phyloP scores from a whole-genome alignment of 2,888 invertebrate genomes.

The Diarsia dahlii region DNA sequence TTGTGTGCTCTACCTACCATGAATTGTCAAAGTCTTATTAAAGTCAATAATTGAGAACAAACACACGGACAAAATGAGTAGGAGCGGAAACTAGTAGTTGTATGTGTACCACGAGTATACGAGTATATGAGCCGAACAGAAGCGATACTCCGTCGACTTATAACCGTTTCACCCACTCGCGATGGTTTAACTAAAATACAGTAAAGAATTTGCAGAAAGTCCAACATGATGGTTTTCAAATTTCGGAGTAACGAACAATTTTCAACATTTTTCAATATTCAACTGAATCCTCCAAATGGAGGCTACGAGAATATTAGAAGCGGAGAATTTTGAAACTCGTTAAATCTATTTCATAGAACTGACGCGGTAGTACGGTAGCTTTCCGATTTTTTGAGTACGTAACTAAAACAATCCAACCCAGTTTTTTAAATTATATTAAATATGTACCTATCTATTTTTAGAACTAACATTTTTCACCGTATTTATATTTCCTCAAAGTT shows the following conservation, averaged over 20 bases:
- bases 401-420: neutral
- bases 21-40: constrained; percentile 82
- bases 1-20: constrained; percentile 71
- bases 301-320: neutral
- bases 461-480: neutral
- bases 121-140: constrained; percentile 46
- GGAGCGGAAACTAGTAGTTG: constrained; percentile 82
- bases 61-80: constrained; percentile 80
- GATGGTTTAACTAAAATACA: constrained; percentile 13
- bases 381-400: neutral
- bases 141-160: constrained; percentile 29
- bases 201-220: neutral
- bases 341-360: constrained; percentile 32
- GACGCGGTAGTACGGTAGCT: neutral
- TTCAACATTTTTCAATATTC: constrained; percentile 23
- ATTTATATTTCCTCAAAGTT: constrained; percentile 20
- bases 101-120: constrained; percentile 55
- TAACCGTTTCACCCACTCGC: neutral
- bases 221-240: neutral
- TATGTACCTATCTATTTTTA: neutral
- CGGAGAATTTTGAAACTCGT: neutral
- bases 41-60: constrained; percentile 84
- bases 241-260: neutral
- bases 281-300: constrained; percentile 11
- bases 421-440: neutral